phyloP scores from a whole-genome alignment of 1,140 invertebrate species.

The Papilio polyxenes region DNA sequence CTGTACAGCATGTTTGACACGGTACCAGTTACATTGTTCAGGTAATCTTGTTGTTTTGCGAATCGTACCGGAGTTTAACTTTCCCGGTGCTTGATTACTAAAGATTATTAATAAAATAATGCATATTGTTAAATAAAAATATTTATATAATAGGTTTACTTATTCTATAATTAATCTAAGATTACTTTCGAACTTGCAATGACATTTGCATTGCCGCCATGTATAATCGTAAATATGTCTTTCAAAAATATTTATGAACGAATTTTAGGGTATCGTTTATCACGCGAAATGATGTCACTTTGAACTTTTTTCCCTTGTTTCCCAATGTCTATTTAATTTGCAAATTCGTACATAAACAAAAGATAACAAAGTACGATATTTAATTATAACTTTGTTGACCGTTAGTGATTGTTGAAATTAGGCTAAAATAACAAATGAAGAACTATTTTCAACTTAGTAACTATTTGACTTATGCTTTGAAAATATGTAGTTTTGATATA shows the following conservation, averaged over 20 bases:
- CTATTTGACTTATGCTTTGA: neutral
- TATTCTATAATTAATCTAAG: neutral
- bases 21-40: no score
- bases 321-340: neutral
- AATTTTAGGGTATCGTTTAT: neutral
- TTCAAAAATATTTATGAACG: neutral
- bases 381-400: neutral
- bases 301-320: neutral
- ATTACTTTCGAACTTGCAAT: neutral
- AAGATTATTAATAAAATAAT: no score
- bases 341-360: neutral
- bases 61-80: neutral
- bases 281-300: neutral
- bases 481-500: neutral
- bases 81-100: neutral
- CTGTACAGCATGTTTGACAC: neutral
- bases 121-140: neutral
- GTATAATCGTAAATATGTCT: neutral
- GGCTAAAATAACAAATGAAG: neutral
- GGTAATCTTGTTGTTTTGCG: neutral
- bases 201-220: neutral
- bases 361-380: neutral
- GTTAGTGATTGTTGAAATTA: neutral
- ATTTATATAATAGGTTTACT: neutral
- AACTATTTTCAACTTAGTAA: neutral